Evolutionary conservation across 2,113 vertebrate genomes (phyloP), one percentile per base, ranked within the genome.

Genomic region (Aegypius monachus): DNA sequence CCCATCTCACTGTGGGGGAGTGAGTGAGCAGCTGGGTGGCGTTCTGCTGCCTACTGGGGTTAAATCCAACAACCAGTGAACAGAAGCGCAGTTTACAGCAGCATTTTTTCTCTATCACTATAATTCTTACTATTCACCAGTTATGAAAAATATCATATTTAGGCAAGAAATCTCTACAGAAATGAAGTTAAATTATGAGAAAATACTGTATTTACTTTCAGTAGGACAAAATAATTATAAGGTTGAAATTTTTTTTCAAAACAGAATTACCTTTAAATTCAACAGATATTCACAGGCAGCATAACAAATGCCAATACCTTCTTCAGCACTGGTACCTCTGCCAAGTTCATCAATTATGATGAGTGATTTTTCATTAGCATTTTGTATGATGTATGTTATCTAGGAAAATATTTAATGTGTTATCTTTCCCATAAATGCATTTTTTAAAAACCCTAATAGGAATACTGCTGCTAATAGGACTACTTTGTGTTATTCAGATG

Each of bases 321-420:
- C 99, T 97, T 99, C 99, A 32, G 99, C 98, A 97, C 99, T 99
- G 81, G 99, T 99, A 38, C 99, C 99, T 98, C 99, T 99, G 77
- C 99, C 99, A 95, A 99, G 98, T 97, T 99, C 99, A 52, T 99
- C 99, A 81, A 99, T 99, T 97, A 99, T 98, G 97, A 99, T 99
- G 62, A 99, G 98, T 38, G 99, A 99, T 79, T 97, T 98, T 93
- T 99, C 98, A 97, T 99, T 99, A 91, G 98, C 98, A 52, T 99
- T 99, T 98, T 99, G 99, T 86, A 99, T 98, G 91, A 99, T 99
- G 88, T 99, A 99, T 7, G 99, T 98, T 96, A 99, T 97, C 99
- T 99, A 97, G 97, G 93, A 92, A 95, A 94, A 96, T 92, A 87
- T 88, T 90, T 55, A 95, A 94, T 47, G 74, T 71, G 83, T 94